Evolutionary conservation across 2,113 vertebrate genomes (phyloP).

Genomic region (Pandion haliaetus): DNA sequence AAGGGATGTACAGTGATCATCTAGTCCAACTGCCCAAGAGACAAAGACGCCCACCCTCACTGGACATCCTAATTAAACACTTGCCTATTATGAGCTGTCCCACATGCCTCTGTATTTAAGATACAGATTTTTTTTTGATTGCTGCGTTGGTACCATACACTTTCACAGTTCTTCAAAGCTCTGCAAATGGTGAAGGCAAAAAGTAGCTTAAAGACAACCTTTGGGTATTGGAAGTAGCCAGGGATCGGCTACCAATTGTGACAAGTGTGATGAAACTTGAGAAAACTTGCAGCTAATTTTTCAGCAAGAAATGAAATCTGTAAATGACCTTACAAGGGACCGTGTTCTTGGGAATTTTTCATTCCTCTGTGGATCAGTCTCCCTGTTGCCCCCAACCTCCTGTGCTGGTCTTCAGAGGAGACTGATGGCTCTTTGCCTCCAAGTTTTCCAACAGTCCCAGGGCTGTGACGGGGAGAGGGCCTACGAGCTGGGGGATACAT

Average conservation of each 20-base stretch:
- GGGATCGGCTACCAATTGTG: not conserved
- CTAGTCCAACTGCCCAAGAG: not conserved
- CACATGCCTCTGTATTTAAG: not conserved
- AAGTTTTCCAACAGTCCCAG: not conserved
- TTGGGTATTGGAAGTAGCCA: not conserved
- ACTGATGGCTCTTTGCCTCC: not conserved
- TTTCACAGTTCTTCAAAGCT: not conserved
- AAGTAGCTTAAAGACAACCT: not conserved
- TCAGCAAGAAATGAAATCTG: not conserved
- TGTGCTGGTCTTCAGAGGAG: not conserved
- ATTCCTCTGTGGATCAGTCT: not conserved
- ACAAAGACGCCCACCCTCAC: not conserved
- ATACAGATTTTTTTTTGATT: not conserved
- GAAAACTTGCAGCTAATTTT: not conserved
- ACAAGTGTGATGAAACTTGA: not conserved
- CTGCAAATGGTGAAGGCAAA: not conserved
- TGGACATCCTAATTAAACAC: not conserved
- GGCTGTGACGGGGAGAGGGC: not conserved
- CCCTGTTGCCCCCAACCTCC: not conserved
- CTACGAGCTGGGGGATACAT: not conserved
- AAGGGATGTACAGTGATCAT: not conserved
- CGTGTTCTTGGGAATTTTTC: not conserved
- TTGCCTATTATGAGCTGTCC: not conserved
- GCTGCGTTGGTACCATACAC: fast-evolving
- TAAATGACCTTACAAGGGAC: not conserved